phyloP scores from a whole-genome alignment of 1,140 invertebrate species.

The Paralvinella palmiformis region DNA sequence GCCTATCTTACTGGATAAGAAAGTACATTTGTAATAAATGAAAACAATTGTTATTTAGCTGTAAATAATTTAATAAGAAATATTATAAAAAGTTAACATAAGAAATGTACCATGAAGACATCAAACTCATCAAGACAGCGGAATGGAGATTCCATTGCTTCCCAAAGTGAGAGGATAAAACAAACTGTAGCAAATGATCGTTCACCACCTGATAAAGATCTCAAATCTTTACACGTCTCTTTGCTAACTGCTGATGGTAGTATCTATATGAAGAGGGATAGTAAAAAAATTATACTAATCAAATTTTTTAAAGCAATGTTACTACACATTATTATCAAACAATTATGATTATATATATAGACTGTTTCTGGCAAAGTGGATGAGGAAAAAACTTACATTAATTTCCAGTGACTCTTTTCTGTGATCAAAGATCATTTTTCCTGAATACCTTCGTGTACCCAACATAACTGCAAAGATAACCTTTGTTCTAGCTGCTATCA shows the following conservation, averaged over 20 bases:
- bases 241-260: too few species aligned
- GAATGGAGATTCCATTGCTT: slow-evolving; percentile 82
- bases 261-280: too few species aligned
- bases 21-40: not conserved
- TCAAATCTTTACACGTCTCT: slow-evolving; percentile 20
- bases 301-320: too few species aligned
- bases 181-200: slow-evolving; percentile 89
- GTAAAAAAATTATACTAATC: too few species aligned
- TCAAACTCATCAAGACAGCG: slow-evolving; percentile 97
- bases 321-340: too few species aligned
- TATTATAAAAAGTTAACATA: not conserved
- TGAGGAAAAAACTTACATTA: slow-evolving; percentile 36
- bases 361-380: too few species aligned
- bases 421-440: slow-evolving; percentile 48
- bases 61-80: not conserved
- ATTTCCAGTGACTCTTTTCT: slow-evolving; percentile 39
- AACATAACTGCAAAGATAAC: slow-evolving; percentile 43
- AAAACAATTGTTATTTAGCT: not conserved
- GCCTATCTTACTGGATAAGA: not conserved
- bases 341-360: too few species aligned
- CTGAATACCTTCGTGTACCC: slow-evolving; percentile 39
- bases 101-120: slow-evolving; percentile 77
- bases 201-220: slow-evolving; percentile 87
- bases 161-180: slow-evolving; percentile 90
- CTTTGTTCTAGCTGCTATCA: slow-evolving; percentile 38